Base-by-base conservation (phyloP, 1,140 invertebrate species). In the Chelonus insularis region DNA sequence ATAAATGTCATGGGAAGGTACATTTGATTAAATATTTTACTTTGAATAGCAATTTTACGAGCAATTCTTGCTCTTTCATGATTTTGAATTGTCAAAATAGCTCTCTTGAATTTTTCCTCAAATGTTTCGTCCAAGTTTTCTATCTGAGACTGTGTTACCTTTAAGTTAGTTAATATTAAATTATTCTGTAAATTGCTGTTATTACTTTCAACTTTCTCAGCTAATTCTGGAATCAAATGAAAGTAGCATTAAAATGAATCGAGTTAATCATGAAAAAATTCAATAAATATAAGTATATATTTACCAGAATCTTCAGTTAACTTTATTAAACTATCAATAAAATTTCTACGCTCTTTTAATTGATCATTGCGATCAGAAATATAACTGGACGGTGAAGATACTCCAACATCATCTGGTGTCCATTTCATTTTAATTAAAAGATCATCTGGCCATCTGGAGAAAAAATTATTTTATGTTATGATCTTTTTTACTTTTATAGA, bases 341-440 rank as follows among this genome's bases (percentile, higher is more conserved):
- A 57, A 50, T 62, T 56, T 37, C 47, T 63, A 9, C 68, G 68
- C 16, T 68, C 23, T 9, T 68, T 8, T 1, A 66, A 6, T 6
- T 57, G 16, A 6, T 63, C 61, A 29, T 66, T 65, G 16, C 58
- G 69, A 56, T 71, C 70, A 8, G 57, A 43, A 23, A 56, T 57
- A 51, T 72, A 73, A 62, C 69, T 74, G 39, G 59, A 52, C 11
- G 75, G 73, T 51, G 68, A 66, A 23, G 63, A 64, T 48, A 75
- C 63, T 32, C 68, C 65, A 39, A 76, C 64, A 57, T 80, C 78
- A 45, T 74, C 71, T 8, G 83, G 85, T 18, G 84, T 85, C 39
- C 86, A 72, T 70, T 86, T 87, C 65, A 86, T 67, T 69, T 84
- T 76, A 36, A 83, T 76, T 56, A 88, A 66, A n/a, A 84, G 72